Percentiles rank a stretch among this genome's conserved stretches.
Evolutionary conservation across 2,113 vertebrate species (phyloP).

Genomic region (Plecotus auritus): DNA sequence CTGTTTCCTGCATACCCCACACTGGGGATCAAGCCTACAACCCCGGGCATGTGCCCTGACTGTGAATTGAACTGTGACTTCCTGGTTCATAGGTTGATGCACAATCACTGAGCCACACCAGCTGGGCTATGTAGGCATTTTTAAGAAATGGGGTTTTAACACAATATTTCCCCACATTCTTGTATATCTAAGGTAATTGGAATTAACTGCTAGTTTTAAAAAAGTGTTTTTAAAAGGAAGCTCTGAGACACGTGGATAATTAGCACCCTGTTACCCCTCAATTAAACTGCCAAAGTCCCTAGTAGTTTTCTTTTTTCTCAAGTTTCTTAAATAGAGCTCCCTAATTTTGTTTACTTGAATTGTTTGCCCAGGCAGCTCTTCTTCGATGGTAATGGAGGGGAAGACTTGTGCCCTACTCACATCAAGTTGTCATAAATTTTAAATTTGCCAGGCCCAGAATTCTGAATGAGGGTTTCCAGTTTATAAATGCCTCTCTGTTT

Average conservation of each 20-base stretch:
- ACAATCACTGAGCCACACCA: neutral
- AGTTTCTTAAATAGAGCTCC: slow-evolving; percentile 56
- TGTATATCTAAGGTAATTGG: slow-evolving; percentile 25
- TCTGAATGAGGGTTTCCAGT: neutral
- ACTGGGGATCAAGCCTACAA: no score
- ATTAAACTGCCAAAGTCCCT: slow-evolving; percentile 57
- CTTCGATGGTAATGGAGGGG: slow-evolving; percentile 13
- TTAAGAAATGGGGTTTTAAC: neutral
- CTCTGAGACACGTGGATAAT: slow-evolving; percentile 52
- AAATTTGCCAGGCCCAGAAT: neutral
- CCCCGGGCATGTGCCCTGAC: no score
- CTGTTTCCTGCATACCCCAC: no score
- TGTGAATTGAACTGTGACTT: no score
- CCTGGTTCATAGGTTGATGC: no score
- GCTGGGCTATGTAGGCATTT: neutral
- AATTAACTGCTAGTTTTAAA: slow-evolving; percentile 45
- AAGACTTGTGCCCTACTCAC: neutral
- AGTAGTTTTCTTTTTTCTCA: slow-evolving; percentile 41
- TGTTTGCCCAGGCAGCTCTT: slow-evolving; percentile 18
- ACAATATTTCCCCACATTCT: neutral
- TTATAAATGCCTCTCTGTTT: neutral
- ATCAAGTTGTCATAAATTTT: slow-evolving; percentile 26
- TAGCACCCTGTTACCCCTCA: slow-evolving; percentile 55
- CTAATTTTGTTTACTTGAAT: slow-evolving; percentile 54
- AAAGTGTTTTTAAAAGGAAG: slow-evolving; percentile 51